Percentiles rank a stretch among this genome's conserved stretches.
phyloP scores from a whole-genome alignment of 2,888 invertebrate species.

The Slavum lentiscoides region DNA sequence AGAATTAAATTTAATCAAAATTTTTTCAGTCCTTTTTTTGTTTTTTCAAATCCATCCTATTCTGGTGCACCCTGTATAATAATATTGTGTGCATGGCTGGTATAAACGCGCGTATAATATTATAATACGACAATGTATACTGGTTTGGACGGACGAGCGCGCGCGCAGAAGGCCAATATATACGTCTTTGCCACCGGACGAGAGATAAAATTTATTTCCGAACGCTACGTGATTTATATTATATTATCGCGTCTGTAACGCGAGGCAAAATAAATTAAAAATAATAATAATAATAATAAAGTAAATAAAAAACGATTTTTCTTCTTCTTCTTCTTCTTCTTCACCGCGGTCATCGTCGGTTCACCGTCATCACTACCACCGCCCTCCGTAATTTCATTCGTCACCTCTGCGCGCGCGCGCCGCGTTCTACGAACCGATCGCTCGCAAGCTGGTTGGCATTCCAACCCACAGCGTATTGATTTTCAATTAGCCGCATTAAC shows the following conservation, averaged over 20 bases:
- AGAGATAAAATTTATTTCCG: conserved; percentile 38
- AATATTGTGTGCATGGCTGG: neutral
- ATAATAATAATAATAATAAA: neutral
- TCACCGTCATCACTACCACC: too few species aligned
- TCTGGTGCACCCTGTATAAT: neutral
- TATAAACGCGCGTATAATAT: neutral
- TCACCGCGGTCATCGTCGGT: too few species aligned
- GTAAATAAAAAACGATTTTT: neutral
- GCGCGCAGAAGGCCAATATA: conserved; percentile 15
- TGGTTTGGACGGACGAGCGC: conserved; percentile 20
- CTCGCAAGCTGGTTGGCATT: neutral
- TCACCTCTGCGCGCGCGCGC: conserved; percentile 1
- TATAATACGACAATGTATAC: neutral
- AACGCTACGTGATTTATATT: conserved; percentile 37
- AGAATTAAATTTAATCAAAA: too few species aligned
- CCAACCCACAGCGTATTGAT: neutral
- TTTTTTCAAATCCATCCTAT: too few species aligned
- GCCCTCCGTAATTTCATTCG: neutral
- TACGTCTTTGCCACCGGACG: conserved; percentile 37
- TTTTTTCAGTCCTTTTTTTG: too few species aligned
- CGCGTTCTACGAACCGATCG: neutral
- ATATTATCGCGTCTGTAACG: neutral
- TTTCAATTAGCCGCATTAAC: conserved; percentile 29
- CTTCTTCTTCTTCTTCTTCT: neutral
- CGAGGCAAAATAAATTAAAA: neutral